Evolutionary conservation across 1,140 invertebrate species (phyloP).

Genomic region (Temnothorax curvispinosus): DNA sequence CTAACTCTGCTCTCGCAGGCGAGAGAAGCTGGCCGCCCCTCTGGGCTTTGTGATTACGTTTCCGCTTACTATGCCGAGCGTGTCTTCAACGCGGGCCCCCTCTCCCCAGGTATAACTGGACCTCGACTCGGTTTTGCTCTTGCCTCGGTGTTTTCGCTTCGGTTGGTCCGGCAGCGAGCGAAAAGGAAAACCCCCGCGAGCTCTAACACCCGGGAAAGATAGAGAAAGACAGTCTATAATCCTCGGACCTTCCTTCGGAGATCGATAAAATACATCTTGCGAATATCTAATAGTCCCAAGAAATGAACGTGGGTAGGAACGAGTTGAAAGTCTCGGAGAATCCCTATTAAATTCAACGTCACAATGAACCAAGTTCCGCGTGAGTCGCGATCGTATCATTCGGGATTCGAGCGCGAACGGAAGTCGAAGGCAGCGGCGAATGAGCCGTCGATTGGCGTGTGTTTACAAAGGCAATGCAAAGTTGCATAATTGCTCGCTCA

Average conservation of each 20-base stretch:
- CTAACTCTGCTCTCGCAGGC: not conserved
- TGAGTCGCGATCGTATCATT: not conserved
- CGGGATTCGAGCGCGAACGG: not conserved
- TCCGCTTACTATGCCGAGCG: conserved; percentile 71
- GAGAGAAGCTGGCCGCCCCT: conserved; percentile 46
- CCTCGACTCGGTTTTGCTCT: conserved; percentile 57
- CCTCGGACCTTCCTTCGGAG: not conserved
- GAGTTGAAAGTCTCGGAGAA: not conserved
- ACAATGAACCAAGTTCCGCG: not conserved
- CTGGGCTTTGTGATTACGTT: conserved; percentile 69
- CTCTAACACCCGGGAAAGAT: not conserved
- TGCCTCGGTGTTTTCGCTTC: conserved; percentile 65
- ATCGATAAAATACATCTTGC: not conserved
- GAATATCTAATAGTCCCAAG: not conserved
- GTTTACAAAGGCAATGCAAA: not conserved
- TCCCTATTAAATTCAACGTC: not conserved
- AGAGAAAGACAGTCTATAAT: not conserved
- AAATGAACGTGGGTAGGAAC: not conserved
- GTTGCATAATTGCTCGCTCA: conserved; percentile 32
- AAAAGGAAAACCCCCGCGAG: not conserved
- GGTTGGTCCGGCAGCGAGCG: conserved; percentile 31
- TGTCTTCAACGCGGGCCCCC: conserved; percentile 63
- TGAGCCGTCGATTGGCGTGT: not conserved
- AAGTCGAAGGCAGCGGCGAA: conserved; percentile 4
- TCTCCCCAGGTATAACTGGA: conserved; percentile 66